Evolutionary conservation across 2,888 invertebrate genomes (phyloP), one percentile per base, ranked within the genome.

Genomic region (Isotomurus palustris): DNA sequence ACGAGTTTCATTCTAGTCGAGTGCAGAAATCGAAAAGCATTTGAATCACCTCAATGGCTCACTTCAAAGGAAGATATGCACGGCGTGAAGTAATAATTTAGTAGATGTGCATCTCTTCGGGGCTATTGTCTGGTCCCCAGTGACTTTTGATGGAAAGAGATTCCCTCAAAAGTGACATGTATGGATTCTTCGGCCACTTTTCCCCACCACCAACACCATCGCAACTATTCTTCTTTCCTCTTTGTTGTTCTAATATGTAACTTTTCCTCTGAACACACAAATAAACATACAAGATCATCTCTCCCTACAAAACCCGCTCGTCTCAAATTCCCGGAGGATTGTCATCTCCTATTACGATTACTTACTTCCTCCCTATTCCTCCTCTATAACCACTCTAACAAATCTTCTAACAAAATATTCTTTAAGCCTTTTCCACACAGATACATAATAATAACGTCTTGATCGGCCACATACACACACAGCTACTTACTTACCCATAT

Each of bases 91-190:
- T 57, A 65, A 65, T 65, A 65, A 65, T 65, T 65, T 65, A 65
- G 49, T 41, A 62, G n/a, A n/a, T n/a, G n/a, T n/a, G n/a, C n/a
- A n/a, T n/a, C n/a, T n/a, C n/a, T n/a, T 36, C 53, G 55, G 62
- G 53, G 52, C 62, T 65, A 62, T 65, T 54, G 54, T 47, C 27
- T 28, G 25, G 28, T 47, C 47, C 47, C 47, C 56, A 59, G 61
- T 63, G 67, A 67, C 69, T 67, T 69, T 58, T 68, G 67, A 69
- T 69, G 69, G 69, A 66, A 69, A 67, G 60, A 66, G 62, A 67
- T 69, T 67, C 57, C 52, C 58, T 61, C 56, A 49, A 57, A 58
- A 63, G 58, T 68, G 69, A 68, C 69, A 66, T 56, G 58, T 8
- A 28, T 57, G 54, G 63, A 69, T 66, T 69, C 67, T 69, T 68